phyloP scores from a whole-genome alignment of 2,797 vertebrate genomes.

The Spheniscus humboldti region DNA sequence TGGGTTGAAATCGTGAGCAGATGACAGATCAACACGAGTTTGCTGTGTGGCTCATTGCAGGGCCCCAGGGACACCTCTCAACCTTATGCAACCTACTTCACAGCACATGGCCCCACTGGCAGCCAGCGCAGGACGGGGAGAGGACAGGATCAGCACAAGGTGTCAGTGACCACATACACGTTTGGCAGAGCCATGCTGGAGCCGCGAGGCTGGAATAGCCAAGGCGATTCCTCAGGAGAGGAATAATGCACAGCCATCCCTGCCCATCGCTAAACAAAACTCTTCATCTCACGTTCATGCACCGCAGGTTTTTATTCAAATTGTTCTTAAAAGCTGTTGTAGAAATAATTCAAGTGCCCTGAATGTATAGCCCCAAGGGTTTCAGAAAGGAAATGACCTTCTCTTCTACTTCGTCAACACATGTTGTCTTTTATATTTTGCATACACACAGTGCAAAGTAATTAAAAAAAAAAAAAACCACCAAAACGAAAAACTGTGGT shows the following conservation, averaged over 20 bases:
- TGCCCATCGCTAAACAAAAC: background rate
- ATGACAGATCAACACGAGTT: constrained; percentile 15
- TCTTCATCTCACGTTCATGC: background rate
- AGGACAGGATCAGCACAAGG: background rate
- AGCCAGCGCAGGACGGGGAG: background rate
- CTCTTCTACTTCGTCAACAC: background rate
- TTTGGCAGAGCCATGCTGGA: background rate
- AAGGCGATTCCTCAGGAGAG: background rate
- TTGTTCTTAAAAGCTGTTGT: background rate
- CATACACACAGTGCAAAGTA: background rate
- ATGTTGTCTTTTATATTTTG: background rate
- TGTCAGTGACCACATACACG: background rate
- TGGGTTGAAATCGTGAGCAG: constrained; percentile 9
- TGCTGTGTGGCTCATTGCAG: background rate
- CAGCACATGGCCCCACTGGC: background rate
- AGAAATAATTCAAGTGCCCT: background rate
- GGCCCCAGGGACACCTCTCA: background rate
- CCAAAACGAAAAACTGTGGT: background rate
- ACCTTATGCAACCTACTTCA: background rate
- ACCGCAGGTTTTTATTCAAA: background rate
- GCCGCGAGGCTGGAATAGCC: background rate
- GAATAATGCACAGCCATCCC: background rate
- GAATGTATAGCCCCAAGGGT: background rate
- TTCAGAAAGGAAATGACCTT: background rate
- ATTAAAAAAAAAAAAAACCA: background rate